Evolutionary conservation across 1,140 invertebrate species (phyloP).

Genomic region (Helicoverpa armigera): DNA sequence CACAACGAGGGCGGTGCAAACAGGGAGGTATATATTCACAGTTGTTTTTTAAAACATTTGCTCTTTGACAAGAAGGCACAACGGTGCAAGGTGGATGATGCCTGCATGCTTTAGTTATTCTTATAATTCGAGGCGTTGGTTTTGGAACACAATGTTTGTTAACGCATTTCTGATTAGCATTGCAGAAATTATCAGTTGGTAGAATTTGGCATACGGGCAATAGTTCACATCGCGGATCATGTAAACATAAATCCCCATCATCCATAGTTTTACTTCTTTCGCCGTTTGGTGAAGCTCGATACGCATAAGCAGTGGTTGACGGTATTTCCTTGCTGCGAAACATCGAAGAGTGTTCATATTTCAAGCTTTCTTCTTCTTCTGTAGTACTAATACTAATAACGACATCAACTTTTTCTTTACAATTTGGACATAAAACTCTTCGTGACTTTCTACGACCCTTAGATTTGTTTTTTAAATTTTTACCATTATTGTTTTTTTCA

Average conservation of each 20-base stretch:
- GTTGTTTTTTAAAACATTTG: constrained; percentile 76
- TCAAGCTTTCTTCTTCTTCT: constrained; percentile 68
- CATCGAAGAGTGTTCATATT: constrained; percentile 55
- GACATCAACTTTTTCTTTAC: constrained; percentile 72
- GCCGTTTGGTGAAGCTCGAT: constrained; percentile 46
- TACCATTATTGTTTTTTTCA: constrained; percentile 28
- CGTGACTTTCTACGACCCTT: constrained; percentile 60
- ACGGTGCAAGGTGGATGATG: constrained; percentile 80
- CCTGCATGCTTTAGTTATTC: constrained; percentile 79
- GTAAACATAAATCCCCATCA: constrained; percentile 65
- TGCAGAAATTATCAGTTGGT: constrained; percentile 59
- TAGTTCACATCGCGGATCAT: constrained; percentile 74
- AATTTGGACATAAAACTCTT: constrained; percentile 72
- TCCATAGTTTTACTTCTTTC: constrained; percentile 53
- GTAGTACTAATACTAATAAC: constrained; percentile 57
- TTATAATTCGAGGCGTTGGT: constrained; percentile 64
- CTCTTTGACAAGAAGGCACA: constrained; percentile 78
- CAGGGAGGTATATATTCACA: constrained; percentile 78
- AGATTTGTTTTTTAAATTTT: constrained; percentile 49
- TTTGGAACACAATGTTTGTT: constrained; percentile 58
- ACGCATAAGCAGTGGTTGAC: constrained; percentile 46
- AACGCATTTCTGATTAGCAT: constrained; percentile 57
- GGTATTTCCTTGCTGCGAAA: constrained; percentile 53
- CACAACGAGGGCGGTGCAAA: constrained; percentile 75
- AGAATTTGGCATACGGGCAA: constrained; percentile 76